Conservation (phyloP, 2,797 vertebrate genomes). For the Rhyacichthys aspro region DNA sequence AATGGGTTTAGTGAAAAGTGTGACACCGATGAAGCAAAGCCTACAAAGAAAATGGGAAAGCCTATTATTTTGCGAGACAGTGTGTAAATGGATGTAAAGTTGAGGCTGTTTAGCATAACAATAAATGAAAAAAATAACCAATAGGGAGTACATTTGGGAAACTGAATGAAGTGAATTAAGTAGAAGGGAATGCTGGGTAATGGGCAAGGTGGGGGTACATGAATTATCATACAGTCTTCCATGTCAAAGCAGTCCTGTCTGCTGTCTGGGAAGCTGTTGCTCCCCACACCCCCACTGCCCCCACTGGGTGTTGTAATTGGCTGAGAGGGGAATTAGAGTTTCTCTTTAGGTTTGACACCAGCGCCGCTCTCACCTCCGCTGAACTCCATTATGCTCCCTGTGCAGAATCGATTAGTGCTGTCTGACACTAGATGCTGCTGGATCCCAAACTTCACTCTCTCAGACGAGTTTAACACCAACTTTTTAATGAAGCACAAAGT, state of each 20-base stretch:
- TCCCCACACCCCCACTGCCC: slow-evolving; percentile 8
- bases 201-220: neutral
- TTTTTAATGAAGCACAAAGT: slow-evolving; percentile 64
- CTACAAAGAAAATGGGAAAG: slow-evolving; percentile 22
- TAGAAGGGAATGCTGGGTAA: slow-evolving; percentile 2
- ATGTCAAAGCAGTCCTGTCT: slow-evolving; percentile 37
- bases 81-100: slow-evolving; percentile 11
- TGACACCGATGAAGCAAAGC: slow-evolving; percentile 16
- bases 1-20: slow-evolving; percentile 25
- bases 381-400: slow-evolving; percentile 65
- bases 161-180: neutral
- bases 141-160: neutral
- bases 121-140: slow-evolving; percentile 10
- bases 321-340: slow-evolving; percentile 47
- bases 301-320: slow-evolving; percentile 61
- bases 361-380: slow-evolving; percentile 45
- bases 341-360: slow-evolving; percentile 42
- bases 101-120: slow-evolving; percentile 20
- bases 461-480: slow-evolving; percentile 39
- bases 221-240: slow-evolving; percentile 25
- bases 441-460: slow-evolving; percentile 35
- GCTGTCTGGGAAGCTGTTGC: slow-evolving; percentile 28
- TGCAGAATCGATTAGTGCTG: slow-evolving; percentile 68
- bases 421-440: slow-evolving; percentile 45
- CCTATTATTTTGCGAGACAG: slow-evolving; percentile 8